A percentile compares a stretch with the other conserved stretches of the same genome.
Evolutionary conservation across 2,888 invertebrate species (phyloP).

Genomic region (Hartigia nigra): DNA sequence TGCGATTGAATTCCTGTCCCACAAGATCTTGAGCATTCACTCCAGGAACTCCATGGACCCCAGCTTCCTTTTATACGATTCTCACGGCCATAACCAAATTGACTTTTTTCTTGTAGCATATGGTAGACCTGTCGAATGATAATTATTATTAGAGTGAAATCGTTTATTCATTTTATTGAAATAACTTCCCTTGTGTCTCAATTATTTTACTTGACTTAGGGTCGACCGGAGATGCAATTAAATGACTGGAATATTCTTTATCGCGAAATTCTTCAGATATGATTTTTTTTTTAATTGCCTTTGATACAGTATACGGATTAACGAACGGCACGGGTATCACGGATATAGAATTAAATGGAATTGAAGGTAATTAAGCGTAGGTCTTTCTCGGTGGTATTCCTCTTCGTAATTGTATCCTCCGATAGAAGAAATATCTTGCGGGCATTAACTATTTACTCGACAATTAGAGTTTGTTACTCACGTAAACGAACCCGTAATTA

Average conservation of each 20-base stretch:
- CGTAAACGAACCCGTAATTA: slow-evolving; percentile 33
- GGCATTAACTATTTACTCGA: slow-evolving; percentile 15
- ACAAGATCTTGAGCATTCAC: slow-evolving; percentile 79
- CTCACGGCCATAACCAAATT: slow-evolving; percentile 50
- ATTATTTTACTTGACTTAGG: background rate
- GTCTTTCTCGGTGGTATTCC: background rate
- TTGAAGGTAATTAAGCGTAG: background rate
- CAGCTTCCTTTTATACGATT: slow-evolving; percentile 68
- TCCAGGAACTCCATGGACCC: slow-evolving; percentile 82
- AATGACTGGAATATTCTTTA: background rate
- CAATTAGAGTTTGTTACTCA: slow-evolving; percentile 32
- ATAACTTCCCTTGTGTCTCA: background rate
- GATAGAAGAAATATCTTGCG: background rate
- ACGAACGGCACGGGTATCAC: background rate
- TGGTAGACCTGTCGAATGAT: slow-evolving; percentile 52
- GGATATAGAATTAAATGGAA: background rate
- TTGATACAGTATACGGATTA: slow-evolving; percentile 17
- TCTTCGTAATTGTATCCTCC: background rate
- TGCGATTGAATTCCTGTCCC: slow-evolving; percentile 81
- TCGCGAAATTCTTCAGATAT: background rate
- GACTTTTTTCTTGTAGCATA: slow-evolving; percentile 57
- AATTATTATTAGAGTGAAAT: background rate
- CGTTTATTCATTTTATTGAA: background rate
- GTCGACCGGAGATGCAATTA: background rate
- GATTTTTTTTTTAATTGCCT: background rate